Evolutionary conservation across 2,797 vertebrate species (phyloP).

Genomic region (Odontamblyopus lacepedii): DNA sequence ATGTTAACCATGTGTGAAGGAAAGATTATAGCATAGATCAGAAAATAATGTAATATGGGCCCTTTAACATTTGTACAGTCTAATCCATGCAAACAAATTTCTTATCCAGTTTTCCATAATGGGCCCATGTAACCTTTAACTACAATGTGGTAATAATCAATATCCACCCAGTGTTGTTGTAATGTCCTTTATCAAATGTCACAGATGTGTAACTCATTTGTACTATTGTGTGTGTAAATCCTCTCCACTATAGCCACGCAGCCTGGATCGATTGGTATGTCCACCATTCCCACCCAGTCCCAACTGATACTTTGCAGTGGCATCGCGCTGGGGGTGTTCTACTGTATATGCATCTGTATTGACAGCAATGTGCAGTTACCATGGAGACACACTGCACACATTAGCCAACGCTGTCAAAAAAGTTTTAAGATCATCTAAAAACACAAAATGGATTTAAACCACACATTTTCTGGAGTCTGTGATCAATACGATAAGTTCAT

Average conservation of each 20-base stretch:
- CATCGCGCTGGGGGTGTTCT: too few relatives aligned
- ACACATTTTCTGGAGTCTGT: too few relatives aligned
- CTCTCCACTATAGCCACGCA: conserved; percentile 77
- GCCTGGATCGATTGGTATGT: conserved; percentile 84
- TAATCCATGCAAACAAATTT: background rate
- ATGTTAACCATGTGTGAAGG: too few relatives aligned
- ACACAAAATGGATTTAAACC: too few relatives aligned
- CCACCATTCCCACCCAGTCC: conserved; percentile 44
- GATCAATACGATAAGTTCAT: too few relatives aligned
- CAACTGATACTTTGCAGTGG: background rate
- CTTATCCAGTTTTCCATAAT: conserved; percentile 1
- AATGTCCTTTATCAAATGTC: conserved; percentile 34
- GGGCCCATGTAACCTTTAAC: conserved; percentile 1
- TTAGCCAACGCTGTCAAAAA: too few relatives aligned
- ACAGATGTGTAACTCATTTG: conserved; percentile 60
- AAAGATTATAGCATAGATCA: too few relatives aligned
- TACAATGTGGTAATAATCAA: conserved; percentile 9
- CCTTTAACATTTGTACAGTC: background rate
- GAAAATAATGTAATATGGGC: too few relatives aligned
- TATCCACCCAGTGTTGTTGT: conserved; percentile 27
- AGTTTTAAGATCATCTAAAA: too few relatives aligned
- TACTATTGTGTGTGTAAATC: conserved; percentile 63
- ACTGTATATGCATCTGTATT: too few relatives aligned
- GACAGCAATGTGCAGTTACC: too few relatives aligned
- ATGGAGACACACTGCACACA: too few relatives aligned